Percentiles rank a stretch among this genome's conserved stretches.
These are phyloP conservation scores for Parazoanthus atlanticus DNA, from an alignment of 92 coral and sea anemone species.

Conservation along the genomic window DNA sequence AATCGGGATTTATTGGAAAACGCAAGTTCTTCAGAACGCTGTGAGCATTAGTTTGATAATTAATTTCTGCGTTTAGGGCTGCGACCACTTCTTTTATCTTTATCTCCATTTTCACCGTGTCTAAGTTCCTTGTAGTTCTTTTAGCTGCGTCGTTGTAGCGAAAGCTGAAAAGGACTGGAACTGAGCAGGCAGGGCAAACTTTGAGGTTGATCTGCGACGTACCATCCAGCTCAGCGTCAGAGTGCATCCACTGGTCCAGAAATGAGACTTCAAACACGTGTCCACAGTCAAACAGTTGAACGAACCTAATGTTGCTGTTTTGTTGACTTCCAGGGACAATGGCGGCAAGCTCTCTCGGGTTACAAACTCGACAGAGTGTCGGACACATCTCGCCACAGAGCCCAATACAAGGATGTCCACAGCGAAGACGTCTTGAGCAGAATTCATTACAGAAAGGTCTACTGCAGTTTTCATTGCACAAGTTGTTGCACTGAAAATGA, in stretches of 20 bases:
- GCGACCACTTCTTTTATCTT: background rate
- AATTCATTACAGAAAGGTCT: slow-evolving; percentile 60
- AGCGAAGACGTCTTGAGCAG: slow-evolving; percentile 53
- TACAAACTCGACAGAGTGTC: slow-evolving; percentile 63
- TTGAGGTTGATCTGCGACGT: background rate
- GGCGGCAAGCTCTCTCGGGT: slow-evolving; percentile 56
- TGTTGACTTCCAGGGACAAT: slow-evolving; percentile 34
- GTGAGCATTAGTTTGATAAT: too few species aligned
- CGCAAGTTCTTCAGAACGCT: background rate
- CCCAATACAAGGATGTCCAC: slow-evolving; percentile 80
- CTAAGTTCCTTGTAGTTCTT: background rate
- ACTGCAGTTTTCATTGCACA: slow-evolving; percentile 65
- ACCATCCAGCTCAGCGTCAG: background rate
- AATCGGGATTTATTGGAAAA: background rate
- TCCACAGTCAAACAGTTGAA: slow-evolving; percentile 71
- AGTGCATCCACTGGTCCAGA: slow-evolving; percentile 72
- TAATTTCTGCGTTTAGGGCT: background rate
- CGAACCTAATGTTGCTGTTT: slow-evolving; percentile 43
- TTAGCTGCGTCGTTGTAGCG: slow-evolving; percentile 1
- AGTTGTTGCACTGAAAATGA: slow-evolving; percentile 67
- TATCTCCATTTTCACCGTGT: background rate
- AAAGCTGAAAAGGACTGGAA: slow-evolving; percentile 21
- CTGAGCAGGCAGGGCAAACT: background rate
- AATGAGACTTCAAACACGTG: slow-evolving; percentile 64
- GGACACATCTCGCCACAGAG: slow-evolving; percentile 86